Conservation (phyloP, 2,888 invertebrate genomes). For the Andrena bucephala region DNA sequence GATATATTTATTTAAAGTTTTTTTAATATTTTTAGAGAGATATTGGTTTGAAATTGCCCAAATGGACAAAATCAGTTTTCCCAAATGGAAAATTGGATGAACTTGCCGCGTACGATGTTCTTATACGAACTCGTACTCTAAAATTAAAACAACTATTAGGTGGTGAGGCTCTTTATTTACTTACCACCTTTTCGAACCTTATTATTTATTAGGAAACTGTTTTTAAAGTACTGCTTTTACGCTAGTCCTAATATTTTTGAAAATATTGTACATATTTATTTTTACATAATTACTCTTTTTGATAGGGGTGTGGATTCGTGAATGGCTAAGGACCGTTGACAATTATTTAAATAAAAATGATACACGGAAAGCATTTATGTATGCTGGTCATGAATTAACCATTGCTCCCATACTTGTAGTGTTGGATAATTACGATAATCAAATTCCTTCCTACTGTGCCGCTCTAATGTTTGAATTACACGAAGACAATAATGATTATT, state of each 20-base stretch:
- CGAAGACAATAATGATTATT: slow-evolving; percentile 29
- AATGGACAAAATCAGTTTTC: slow-evolving; percentile 86
- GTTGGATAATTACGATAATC: slow-evolving; percentile 42
- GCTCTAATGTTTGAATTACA: slow-evolving; percentile 54
- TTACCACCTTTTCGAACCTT: not conserved
- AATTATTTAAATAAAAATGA: slow-evolving; percentile 22
- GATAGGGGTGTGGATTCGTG: slow-evolving; percentile 47
- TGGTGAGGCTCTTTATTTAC: slow-evolving; percentile 29
- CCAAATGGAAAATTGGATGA: slow-evolving; percentile 84
- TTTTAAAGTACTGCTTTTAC: no score
- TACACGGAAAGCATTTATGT: slow-evolving; percentile 46
- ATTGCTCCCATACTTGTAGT: slow-evolving; percentile 39
- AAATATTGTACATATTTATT: not conserved
- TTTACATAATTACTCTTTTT: not conserved
- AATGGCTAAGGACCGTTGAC: slow-evolving; percentile 45
- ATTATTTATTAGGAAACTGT: not conserved
- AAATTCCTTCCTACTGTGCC: slow-evolving; percentile 44
- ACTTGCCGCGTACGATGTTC: slow-evolving; percentile 35
- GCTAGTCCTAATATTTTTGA: not conserved
- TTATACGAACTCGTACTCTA: slow-evolving; percentile 29
- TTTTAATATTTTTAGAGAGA: slow-evolving; percentile 40
- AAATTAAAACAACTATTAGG: slow-evolving; percentile 47
- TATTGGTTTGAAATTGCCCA: slow-evolving; percentile 86
- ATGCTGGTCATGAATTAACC: slow-evolving; percentile 48
- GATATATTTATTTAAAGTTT: not conserved